Evolutionary conservation across 2,797 vertebrate species (phyloP), one percentile per base, ranked within the genome.

Genomic region (Remorina albescens): DNA sequence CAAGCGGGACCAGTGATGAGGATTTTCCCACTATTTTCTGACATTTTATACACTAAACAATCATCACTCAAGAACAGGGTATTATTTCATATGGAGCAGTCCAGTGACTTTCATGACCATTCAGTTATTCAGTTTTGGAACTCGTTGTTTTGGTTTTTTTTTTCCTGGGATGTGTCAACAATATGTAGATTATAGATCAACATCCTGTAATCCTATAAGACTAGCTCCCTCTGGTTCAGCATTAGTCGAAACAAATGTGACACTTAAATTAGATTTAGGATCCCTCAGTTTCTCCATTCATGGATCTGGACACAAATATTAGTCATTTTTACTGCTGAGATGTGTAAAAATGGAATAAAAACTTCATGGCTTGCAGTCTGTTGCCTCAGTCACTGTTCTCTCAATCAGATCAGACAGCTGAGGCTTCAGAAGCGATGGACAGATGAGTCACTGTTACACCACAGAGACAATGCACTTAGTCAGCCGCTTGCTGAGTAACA

Each of bases 381-480:
- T 34, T 5, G 54, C 61, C 65, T 82, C 73, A n/a, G 53, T 28
- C 67, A 78, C 71, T 12, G 1, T 54, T 68, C 72, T 32, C 81
- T 87, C 80, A 64, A 68, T 87, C 78, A 77, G 47, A 56, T 67
- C 54, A 78, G 80, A 82, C 80, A 69, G 49, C 23, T 5, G 57
- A 61, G 57, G 70, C 73, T 70, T 58, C 67, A 42, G 71, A 71
- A 64, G 69, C 49, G 8, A 54, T 6, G 19, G 67, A 67, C 70
- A 49, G 82, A 87, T 80, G 86, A 87, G 83, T 87, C 83, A 80
- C 58, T 54, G 71, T 63, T 71, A 54, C 61, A 67, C 68, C 72
- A 30, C 73, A 32, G 67, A 86, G 76, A 76, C 54, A 19, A 69
- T n/a, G n/a, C 65, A 19, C 59, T 76, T 39, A 41, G 57, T 75